Base-by-base conservation (phyloP, 2,797 vertebrate species). In the Darevskia nairensis region DNA sequence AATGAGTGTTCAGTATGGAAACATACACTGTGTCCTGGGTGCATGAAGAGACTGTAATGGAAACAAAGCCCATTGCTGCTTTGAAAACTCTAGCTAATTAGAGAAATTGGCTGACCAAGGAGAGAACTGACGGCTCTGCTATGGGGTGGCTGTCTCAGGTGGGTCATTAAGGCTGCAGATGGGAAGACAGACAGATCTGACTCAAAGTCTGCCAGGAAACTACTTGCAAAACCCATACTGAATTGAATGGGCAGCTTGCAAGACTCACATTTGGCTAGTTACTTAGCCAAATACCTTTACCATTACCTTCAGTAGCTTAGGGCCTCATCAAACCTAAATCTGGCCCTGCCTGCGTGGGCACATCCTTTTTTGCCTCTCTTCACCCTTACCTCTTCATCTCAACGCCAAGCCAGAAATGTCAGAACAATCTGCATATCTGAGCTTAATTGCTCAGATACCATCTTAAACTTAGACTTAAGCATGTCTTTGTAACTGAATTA, bases 11-110 rank as follows among this genome's bases (percentile, higher is more conserved):
- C 5, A 71, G 66, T 35, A 17, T 35, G 61, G 25, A 10, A 83
- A 27, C 46, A 17, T 55, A 55, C 46, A 29, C 19, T 83, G 5
- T 25, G 21, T 21, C 75, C 55, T 19, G 50, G 55, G 64, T 27
- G 50, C 75, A 84, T 32, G 11, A 13, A 61, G 82, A 84, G 50
- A 72, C 71, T 44, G 46, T 15, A 61, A 79, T 79, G 75, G 75
- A 88, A 84, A 88, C 35, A 88, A 59, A 68, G 44, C 72, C 72
- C 68, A 15, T 27, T 68, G 29, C 44, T 78, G 50, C 66, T 88
- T 61, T 61, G 66, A 23, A 84, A 84, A 84, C 71, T 72, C 44
- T 69, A 11, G 29, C 84, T 78, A 77, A 88, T 79, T 44, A 59
- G 46, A 84, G 21, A 72, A 17, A 21, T 9, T 32, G 75, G 35